Evolutionary conservation across 2,797 vertebrate species (phyloP), one percentile per base, ranked within the genome.

Genomic region (Thunnus albacares): DNA sequence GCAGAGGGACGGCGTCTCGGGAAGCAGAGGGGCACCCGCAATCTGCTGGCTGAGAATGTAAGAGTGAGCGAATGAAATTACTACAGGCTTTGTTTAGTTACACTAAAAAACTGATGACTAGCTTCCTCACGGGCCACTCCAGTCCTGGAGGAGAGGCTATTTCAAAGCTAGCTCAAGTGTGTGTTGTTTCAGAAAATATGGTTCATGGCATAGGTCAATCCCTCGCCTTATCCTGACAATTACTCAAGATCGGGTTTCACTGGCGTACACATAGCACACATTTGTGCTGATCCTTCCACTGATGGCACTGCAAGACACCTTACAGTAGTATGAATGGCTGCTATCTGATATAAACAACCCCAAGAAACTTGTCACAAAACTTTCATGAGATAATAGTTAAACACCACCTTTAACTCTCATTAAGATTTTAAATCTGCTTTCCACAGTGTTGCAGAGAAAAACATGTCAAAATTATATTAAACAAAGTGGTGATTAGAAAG

Each of bases 121-220:
- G 86, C 86, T 90, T 90, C 88, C 84, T 88, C 80, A 6, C 28
- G 6, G 86, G 77, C 84, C 67, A 18, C 62, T 76, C 57, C 7
- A 10, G 83, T 87, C 75, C 80, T 79, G 70, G 47, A 82, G 82
- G 64, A 85, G 83, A 84, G 86, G 77, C 64, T 51, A 38, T 86
- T 87, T 91, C 87, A 93, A 93, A 92, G 90, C 86, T 1, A 45
- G 83, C 90, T 87, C 79, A 79, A 91, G 90, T 89, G 87, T 84
- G 89, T 93, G 92, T 93, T 94, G 90, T 90, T 88, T 92, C 84
- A 93, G 89, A 92, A 92, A 92, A 94, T 90, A 93, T 62, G 87
- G 90, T 83, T 90, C 78, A 82, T 82, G 86, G 84, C 90, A 91
- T 89, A 90, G 92, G 93, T 94, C 92, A 94, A 94, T 93, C 92